These are phyloP conservation scores for Lasioglossum malachurum DNA, from an alignment of 2,888 invertebrate genomes.

Conservation along the genomic window DNA sequence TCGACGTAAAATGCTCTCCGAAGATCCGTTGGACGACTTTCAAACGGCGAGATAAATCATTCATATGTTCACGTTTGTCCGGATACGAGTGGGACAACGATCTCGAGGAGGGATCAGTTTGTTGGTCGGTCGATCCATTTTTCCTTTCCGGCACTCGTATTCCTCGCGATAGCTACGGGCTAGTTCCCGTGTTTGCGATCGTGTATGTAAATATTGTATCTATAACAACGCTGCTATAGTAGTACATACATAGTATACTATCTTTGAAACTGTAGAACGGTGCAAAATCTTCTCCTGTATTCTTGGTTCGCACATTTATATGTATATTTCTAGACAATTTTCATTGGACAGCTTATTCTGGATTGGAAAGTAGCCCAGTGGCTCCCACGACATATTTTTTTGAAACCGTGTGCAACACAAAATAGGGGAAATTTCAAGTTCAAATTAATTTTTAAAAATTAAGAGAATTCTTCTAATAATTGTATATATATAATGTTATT, in stretches of 20 bases:
- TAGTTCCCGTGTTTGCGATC: neutral
- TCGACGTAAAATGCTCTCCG: conserved; percentile 44
- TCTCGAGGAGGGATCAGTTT: conserved; percentile 31
- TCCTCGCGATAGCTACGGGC: neutral
- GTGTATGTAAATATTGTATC: conserved; percentile 4
- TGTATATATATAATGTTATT: too few relatives aligned
- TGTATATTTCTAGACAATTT: too few relatives aligned
- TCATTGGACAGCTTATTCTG: too few relatives aligned
- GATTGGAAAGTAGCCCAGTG: too few relatives aligned
- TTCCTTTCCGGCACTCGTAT: neutral
- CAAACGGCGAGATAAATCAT: conserved; percentile 54
- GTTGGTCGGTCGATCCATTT: conserved; percentile 25
- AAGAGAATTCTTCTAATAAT: too few relatives aligned
- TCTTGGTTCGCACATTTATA: neutral
- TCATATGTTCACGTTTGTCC: conserved; percentile 54
- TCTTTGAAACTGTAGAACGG: neutral
- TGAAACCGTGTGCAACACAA: too few relatives aligned
- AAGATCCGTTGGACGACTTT: conserved; percentile 49
- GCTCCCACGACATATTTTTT: too few relatives aligned
- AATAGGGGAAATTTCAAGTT: too few relatives aligned
- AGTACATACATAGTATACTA: too few relatives aligned
- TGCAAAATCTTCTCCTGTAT: neutral
- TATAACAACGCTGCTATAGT: neutral
- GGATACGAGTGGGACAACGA: conserved; percentile 21
- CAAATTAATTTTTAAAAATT: too few relatives aligned